These are phyloP conservation scores for Anarrhichthys ocellatus DNA, from an alignment of 2,113 vertebrate genomes.

Conservation along the genomic window DNA sequence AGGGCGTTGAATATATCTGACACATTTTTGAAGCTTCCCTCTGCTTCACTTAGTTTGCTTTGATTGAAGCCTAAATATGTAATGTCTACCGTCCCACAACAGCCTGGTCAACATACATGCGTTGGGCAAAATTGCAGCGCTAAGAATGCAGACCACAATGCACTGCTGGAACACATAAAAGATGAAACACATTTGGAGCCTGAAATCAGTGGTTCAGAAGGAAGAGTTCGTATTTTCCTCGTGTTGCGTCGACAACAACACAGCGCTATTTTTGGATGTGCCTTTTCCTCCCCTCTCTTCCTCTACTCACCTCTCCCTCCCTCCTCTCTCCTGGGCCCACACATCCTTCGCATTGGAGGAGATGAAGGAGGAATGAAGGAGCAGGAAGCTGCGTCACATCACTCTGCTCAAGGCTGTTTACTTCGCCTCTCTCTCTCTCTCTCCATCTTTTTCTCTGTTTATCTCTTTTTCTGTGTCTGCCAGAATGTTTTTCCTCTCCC, in stretches of 20 bases:
- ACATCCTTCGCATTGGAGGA: conserved; percentile 47
- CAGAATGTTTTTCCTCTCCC: background rate
- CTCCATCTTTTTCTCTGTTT: conserved; percentile 2
- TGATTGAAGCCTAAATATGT: background rate
- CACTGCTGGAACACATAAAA: background rate
- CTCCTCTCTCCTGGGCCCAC: conserved; percentile 48
- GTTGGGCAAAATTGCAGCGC: too few species aligned
- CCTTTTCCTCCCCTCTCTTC: conserved; percentile 44
- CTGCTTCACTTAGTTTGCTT: background rate
- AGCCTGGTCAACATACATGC: background rate
- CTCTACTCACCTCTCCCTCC: conserved; percentile 35
- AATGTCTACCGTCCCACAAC: background rate
- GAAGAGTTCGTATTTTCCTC: conserved; percentile 31
- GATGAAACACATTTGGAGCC: background rate
- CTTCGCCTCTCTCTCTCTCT: conserved; percentile 23
- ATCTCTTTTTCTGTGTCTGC: conserved; percentile 9
- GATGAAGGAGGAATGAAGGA: conserved; percentile 36
- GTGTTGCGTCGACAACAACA: conserved; percentile 47
- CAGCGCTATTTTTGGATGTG: conserved; percentile 62
- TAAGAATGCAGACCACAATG: background rate
- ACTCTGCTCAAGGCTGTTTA: conserved; percentile 60
- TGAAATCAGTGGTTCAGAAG: background rate
- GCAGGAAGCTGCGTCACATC: conserved; percentile 55
- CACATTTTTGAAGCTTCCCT: background rate
- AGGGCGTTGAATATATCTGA: background rate